Base-by-base conservation (phyloP, 2,888 invertebrate genomes). In the Hemaris fuciformis region DNA sequence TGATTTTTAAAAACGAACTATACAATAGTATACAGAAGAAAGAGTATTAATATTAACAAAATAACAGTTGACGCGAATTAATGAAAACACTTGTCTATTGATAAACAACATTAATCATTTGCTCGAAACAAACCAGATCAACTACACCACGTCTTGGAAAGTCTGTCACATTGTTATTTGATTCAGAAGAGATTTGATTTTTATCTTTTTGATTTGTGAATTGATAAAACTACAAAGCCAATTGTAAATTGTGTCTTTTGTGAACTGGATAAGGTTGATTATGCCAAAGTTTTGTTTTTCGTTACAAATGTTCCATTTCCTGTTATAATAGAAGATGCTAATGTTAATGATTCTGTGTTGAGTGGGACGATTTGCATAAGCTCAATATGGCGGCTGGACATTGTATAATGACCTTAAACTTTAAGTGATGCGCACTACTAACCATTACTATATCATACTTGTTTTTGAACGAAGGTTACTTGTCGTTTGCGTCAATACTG, bases 331-430 rank as follows among this genome's bases (percentile, higher is more conserved):
- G 31, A 1, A 38, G 38, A 38, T 38, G 38, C n/a, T 38, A 38
- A 38, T 38, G 38, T 38, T 38, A 38, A 38, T 38, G 38, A n/a
- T 38, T 31, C 15, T 58, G 61, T 61, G 57, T 59, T 1, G 22
- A 27, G 69, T 65, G 64, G 65, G 63, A 25, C 46, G 15, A 72
- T 73, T 76, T 68, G 67, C 72, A 73, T 74, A 68, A 27, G 31
- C 15, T 48, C 62, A 66, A 61, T 72, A 64, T 66, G 43, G 65
- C 65, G 67, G 68, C 67, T 67, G 67, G 68, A 64, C 65, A 65
- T 66, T 64, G 31, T 15, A 15, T 71, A 53, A 67, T 69, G 84
- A 80, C 86, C 86, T 88, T 86, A 87, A 87, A 88, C 84, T 87
- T 86, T 87, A 65, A 75, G 79, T 78, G 79, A 80, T 76, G 68